These are phyloP conservation scores for Eidolon helvum DNA, from an alignment of 2,113 vertebrate species.

Conservation along the genomic window DNA sequence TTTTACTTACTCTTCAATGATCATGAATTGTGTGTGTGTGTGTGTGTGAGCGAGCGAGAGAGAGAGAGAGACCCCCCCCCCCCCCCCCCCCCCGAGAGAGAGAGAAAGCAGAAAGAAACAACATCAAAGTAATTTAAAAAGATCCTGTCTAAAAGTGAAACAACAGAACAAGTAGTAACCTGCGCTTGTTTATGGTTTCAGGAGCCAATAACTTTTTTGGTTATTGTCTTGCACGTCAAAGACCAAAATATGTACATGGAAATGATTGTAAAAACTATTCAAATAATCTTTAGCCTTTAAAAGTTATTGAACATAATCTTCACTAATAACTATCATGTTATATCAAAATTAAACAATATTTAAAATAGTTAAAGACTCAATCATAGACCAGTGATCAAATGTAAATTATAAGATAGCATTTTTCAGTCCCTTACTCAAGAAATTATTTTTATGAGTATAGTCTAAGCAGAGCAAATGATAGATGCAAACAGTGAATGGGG, in stretches of 20 bases:
- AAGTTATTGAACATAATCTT: conserved; percentile 47
- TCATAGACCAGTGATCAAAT: conserved; percentile 40
- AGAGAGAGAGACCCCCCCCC: too few species aligned
- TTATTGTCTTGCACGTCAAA: not conserved
- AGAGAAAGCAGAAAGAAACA: not conserved
- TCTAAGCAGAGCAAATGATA: conserved; percentile 64
- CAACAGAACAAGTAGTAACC: not conserved
- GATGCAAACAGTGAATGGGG: conserved; percentile 10
- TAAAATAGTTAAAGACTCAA: conserved; percentile 43
- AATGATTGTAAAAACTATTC: conserved; percentile 36
- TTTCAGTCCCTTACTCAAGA: conserved; percentile 58
- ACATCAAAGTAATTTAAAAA: not conserved
- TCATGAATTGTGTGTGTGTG: too few species aligned
- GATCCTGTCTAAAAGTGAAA: not conserved
- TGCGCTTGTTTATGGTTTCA: not conserved
- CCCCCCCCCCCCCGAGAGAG: too few species aligned
- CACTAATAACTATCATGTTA: conserved; percentile 5
- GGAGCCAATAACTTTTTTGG: not conserved
- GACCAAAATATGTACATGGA: not conserved
- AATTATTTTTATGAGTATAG: conserved; percentile 53
- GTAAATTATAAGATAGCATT: conserved; percentile 50
- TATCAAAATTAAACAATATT: conserved; percentile 62
- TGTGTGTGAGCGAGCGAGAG: not conserved
- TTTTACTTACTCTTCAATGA: not conserved
- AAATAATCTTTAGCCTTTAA: conserved; percentile 28